Evolutionary conservation across 2,113 vertebrate genomes (phyloP).

Genomic region (Lophochroa leadbeateri): DNA sequence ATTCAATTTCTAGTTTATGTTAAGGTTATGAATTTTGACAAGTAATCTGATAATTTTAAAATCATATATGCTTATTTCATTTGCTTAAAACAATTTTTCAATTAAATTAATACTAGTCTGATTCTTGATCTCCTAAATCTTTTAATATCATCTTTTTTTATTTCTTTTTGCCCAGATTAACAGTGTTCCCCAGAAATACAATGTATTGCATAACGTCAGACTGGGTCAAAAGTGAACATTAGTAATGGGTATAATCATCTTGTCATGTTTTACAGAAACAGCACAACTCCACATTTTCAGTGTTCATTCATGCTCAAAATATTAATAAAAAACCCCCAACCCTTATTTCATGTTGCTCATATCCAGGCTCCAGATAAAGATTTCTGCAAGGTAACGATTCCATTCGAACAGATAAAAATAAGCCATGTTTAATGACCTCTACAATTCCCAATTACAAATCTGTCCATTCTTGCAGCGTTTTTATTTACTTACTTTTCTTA

Average conservation of each 20-base stretch:
- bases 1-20: neutral
- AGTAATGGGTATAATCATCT: neutral
- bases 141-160: neutral
- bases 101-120: neutral
- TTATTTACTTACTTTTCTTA: neutral
- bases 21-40: neutral
- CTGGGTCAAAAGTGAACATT: neutral
- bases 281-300: neutral
- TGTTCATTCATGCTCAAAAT: neutral
- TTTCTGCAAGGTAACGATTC: neutral
- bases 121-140: neutral
- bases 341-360: neutral
- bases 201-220: neutral
- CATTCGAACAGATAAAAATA: neutral
- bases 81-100: neutral
- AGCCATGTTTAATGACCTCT: neutral
- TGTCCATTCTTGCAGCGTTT: slow-evolving; percentile 20
- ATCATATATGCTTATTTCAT: neutral
- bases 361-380: neutral
- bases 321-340: neutral
- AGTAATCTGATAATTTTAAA: neutral
- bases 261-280: neutral
- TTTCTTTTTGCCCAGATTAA: neutral
- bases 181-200: neutral
- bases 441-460: slow-evolving; percentile 9